Percentiles rank a stretch among this genome's conserved stretches.
Conservation (phyloP, 2,888 invertebrate species). For the Ormia ochracea region DNA sequence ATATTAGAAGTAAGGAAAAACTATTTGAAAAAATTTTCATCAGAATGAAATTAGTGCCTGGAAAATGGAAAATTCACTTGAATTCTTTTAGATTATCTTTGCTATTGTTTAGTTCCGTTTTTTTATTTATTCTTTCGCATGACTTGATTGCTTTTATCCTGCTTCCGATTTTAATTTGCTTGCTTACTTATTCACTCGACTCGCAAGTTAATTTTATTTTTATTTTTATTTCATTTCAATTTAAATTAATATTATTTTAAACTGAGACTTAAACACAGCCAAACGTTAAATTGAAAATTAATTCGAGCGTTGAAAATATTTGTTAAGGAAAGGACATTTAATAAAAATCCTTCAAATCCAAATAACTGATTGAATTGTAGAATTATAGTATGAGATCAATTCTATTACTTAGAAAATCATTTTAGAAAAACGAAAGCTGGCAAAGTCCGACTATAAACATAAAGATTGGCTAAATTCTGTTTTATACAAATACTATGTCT, state of each 20-base stretch:
- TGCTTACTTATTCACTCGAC: not conserved
- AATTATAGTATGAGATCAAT: too few species aligned
- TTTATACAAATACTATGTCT: too few species aligned
- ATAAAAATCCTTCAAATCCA: too few species aligned
- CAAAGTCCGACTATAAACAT: too few species aligned
- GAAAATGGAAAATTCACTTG: constrained; percentile 10
- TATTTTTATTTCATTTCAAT: not conserved
- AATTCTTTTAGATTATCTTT: not conserved
- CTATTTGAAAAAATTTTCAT: not conserved
- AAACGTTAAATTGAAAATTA: not conserved
- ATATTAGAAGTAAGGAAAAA: not conserved
- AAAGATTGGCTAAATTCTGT: too few species aligned
- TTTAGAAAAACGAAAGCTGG: too few species aligned
- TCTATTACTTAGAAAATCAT: too few species aligned
- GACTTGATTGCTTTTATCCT: constrained; percentile 25
- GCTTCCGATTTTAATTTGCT: not conserved
- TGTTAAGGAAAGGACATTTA: too few species aligned
- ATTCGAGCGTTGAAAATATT: too few species aligned
- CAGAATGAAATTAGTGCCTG: not conserved
- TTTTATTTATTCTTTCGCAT: constrained; percentile 32
- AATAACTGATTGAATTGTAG: too few species aligned
- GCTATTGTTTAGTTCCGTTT: not conserved
- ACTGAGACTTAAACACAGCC: not conserved
- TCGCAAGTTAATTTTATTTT: not conserved
- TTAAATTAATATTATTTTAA: constrained; percentile 36